Evolutionary conservation across 2,888 invertebrate species (phyloP), one percentile per base, ranked within the genome.

Genomic region (Villa cingulata): DNA sequence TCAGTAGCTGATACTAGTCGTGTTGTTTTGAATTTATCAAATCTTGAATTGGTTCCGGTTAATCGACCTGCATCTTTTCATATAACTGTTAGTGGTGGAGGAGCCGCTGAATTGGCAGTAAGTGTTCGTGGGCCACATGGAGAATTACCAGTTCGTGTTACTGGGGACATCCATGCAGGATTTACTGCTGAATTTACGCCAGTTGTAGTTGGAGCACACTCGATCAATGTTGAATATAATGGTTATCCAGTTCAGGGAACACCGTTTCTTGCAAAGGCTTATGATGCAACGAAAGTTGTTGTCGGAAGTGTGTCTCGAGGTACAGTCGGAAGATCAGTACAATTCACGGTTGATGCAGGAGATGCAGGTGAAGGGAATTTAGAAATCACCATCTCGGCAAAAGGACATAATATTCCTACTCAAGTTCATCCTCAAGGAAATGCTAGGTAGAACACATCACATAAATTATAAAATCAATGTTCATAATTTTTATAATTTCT

Each of bases 341-440:
- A 92, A 61, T 86, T 95, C 62, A 87, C 88, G 17, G 94, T 96
- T 45, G 95, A 97, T 67, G 95, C 95, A 4, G 89, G 89, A 53
- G 86, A 91, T 66, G 94, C 96, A 41, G 97, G 97, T 12, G 96
- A 96, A 72, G 97, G 97, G 45, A 91, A 91, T 68, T 73, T 97
- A 55, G 96, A 97, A 72, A 96, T 97, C 56, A 92, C 94, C 42
- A 94, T 98, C 57, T 89, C 90, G 52, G 89, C 92, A 39, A 78
- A 88, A 64, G 90, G 94, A 46, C 77, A 89, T 53, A 90, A 95
- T 64, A 91, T 95, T 60, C 92, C 94, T 43, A 94, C 92, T 46
- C 92, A 94, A 76, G 92, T 94, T 41, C 89, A 87, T 65, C 89
- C 91, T 10, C 85, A 91, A 70, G 92, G 91, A 61, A 83, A 83